Evolutionary conservation across 1,140 invertebrate species (phyloP), one percentile per base, ranked within the genome.

Genomic region (Drosophila albomicans): DNA sequence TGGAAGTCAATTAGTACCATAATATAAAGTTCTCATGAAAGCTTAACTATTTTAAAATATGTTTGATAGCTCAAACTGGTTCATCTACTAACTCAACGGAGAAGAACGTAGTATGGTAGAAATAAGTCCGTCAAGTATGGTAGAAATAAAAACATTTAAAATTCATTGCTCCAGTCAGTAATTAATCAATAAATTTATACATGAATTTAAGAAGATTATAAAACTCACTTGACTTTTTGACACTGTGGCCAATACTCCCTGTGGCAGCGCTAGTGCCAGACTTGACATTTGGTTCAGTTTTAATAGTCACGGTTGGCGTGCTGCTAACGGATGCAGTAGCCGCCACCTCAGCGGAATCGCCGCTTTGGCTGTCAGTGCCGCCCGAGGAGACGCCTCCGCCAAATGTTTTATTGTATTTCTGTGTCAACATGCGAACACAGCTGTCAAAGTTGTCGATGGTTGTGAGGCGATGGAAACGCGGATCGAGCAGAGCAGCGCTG

Each of bases 381-480:
- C 41, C 56, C 1, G 54, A 15, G 1, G 54, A 15, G 1, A 32
- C 43, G 2, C 75, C 82, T 1, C 38, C 46, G 2, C 75, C 82
- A 41, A 79, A 84, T 10, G 69, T 56, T 41, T 87, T 84, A 46
- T 79, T 84, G 13, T 91, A 87, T 59, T 92, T 91, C 35, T 80
- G 70, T 15, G 76, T 92, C 52, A 92, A 66, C 75, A 86, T 79
- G 5, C 85, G 77, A 0, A 91, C 61, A 46, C 62, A 77, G 51
- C 81, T 76, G 1, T 76, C 81, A n/a, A 89, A 56, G 54, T 92
- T 89, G 2, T 81, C 85, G 49, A 92, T 81, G 7, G 78, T 84
- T n/a, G 82, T 92, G 25, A 92, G 58, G n/a, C 91, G 91, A 71
- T 92, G 91, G 78, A 92, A 92, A 11, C 91, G 75, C 1, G 91